Percentiles rank a stretch among this genome's conserved stretches.
phyloP scores from a whole-genome alignment of 2,797 vertebrate genomes.

The Gymnocypris eckloni region DNA sequence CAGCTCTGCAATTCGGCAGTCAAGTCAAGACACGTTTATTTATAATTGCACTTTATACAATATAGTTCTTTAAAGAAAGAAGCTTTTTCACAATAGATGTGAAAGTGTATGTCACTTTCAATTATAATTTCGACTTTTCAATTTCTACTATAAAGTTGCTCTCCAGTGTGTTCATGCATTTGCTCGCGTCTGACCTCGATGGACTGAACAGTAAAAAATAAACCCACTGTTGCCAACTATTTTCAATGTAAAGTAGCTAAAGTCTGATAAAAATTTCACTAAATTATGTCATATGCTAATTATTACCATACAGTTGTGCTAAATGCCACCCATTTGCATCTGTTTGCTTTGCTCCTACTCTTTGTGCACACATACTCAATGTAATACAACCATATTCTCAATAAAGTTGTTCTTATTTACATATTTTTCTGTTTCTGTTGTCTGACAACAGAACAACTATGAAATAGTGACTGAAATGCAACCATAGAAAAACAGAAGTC shows the following conservation, averaged over 20 bases:
- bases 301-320: background rate
- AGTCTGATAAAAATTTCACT: too few relatives aligned
- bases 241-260: too few relatives aligned
- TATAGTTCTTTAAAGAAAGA: background rate
- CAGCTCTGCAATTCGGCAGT: too few relatives aligned
- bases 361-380: too few relatives aligned
- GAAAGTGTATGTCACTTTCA: too few relatives aligned
- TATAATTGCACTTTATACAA: too few relatives aligned
- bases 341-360: too few relatives aligned
- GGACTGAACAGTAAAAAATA: background rate
- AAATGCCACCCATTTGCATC: too few relatives aligned
- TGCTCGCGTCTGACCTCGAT: background rate
- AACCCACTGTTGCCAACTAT: background rate
- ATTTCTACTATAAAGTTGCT: too few relatives aligned
- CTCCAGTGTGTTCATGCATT: background rate
- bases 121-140: too few relatives aligned
- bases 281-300: background rate
- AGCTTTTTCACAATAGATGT: background rate
- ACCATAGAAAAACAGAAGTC: too few relatives aligned
- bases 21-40: too few relatives aligned
- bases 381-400: background rate
- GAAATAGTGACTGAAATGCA: background rate
- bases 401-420: background rate
- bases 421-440: background rate
- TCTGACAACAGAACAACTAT: background rate